These are phyloP conservation scores for Noctua fimbriata DNA, from an alignment of 2,888 invertebrate genomes.

Conservation along the genomic window DNA sequence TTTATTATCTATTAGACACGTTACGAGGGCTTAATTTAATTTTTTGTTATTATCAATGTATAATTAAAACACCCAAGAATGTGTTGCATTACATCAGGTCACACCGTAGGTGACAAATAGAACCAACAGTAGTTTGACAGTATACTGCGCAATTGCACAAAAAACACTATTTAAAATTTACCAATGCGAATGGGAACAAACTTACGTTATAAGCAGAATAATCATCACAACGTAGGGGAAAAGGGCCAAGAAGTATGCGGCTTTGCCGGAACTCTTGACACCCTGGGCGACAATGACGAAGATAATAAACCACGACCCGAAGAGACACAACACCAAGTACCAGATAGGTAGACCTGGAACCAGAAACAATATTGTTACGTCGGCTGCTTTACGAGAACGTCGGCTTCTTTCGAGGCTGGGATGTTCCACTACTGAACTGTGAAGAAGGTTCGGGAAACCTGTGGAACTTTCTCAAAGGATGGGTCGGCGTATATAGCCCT, in stretches of 20 bases:
- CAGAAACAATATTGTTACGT: not conserved
- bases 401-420: too few species aligned
- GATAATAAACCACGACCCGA: conserved; percentile 92
- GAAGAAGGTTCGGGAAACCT: too few species aligned
- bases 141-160: not conserved
- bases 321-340: conserved; percentile 92
- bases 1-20: not conserved
- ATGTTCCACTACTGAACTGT: too few species aligned
- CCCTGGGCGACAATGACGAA: conserved; percentile 93
- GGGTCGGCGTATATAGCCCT: too few species aligned
- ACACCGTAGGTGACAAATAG: not conserved
- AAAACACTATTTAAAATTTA: not conserved
- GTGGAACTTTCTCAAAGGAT: too few species aligned
- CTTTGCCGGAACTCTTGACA: conserved; percentile 95
- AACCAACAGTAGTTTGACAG: not conserved
- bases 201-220: conserved; percentile 92
- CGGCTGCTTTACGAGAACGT: too few species aligned
- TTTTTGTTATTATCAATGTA: not conserved
- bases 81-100: not conserved
- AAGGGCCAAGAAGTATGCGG: conserved; percentile 96
- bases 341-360: conserved; percentile 91
- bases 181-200: conserved; percentile 12
- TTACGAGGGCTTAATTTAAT: not conserved
- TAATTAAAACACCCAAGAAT: not conserved
- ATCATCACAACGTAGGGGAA: conserved; percentile 95